A percentile compares a stretch with the other conserved stretches of the same genome.
Evolutionary conservation across 2,113 vertebrate genomes (phyloP).

Genomic region (Mobula birostris): DNA sequence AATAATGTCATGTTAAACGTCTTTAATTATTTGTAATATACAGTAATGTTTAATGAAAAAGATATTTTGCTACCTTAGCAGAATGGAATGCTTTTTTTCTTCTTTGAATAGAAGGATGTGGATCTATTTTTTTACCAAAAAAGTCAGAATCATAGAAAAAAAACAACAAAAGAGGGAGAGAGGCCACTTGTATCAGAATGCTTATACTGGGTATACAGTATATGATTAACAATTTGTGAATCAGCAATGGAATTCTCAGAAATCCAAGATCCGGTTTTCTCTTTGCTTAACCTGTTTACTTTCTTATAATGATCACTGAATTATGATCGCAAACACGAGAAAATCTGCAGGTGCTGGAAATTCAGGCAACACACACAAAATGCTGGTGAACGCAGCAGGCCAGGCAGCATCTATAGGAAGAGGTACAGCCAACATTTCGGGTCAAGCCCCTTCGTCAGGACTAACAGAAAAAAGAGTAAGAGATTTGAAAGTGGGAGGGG

Average conservation of each 20-base stretch:
- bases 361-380: too few relatives aligned
- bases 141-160: neutral
- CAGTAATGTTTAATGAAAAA: neutral
- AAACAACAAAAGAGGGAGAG: neutral
- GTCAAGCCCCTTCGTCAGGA: too few relatives aligned
- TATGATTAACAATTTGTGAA: neutral
- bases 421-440: too few relatives aligned
- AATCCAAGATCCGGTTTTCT: neutral
- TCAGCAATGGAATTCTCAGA: neutral
- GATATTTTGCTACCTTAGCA: neutral
- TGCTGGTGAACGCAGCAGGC: too few relatives aligned
- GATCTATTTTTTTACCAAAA: neutral
- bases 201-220: neutral
- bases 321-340: neutral
- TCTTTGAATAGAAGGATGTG: neutral
- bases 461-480: too few relatives aligned
- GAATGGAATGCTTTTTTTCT: neutral
- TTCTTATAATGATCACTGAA: neutral
- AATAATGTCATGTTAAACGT: neutral
- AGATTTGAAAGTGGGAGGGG: too few relatives aligned
- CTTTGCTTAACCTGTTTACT: neutral
- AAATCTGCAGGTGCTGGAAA: too few relatives aligned
- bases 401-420: too few relatives aligned
- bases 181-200: too few relatives aligned
- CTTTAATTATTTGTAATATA: neutral